These are phyloP conservation scores for Leptoteleia sp. DNA, from an alignment of 1,140 invertebrate species.

Conservation along the genomic window DNA sequence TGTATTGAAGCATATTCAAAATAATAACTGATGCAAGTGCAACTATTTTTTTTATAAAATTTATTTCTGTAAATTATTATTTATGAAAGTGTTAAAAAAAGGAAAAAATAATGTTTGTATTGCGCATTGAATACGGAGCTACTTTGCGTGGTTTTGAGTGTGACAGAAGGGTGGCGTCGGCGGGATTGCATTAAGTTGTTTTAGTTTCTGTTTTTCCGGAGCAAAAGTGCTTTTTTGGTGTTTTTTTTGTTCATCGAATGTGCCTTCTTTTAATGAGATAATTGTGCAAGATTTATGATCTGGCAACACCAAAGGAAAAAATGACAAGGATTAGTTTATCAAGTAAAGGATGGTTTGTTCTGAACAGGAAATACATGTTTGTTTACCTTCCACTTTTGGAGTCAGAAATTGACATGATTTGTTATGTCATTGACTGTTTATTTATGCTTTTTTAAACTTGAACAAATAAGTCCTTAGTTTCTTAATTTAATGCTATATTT, in stretches of 20 bases:
- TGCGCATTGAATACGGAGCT: constrained; percentile 12
- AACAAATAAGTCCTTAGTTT: too few species aligned
- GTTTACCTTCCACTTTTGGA: not conserved
- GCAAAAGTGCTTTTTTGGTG: constrained; percentile 7
- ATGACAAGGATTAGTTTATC: not conserved
- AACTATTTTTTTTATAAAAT: not conserved
- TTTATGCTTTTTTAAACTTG: too few species aligned
- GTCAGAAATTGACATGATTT: not conserved
- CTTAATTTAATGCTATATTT: too few species aligned
- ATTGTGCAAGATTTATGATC: constrained; percentile 20
- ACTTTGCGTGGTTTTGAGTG: constrained; percentile 27
- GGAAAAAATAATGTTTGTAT: constrained; percentile 11
- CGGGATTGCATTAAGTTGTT: constrained; percentile 13
- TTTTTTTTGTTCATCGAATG: constrained; percentile 13
- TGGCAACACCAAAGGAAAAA: not conserved
- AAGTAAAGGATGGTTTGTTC: not conserved
- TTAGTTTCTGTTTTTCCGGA: constrained; percentile 18
- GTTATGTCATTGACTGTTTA: too few species aligned
- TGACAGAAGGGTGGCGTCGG: constrained; percentile 37
- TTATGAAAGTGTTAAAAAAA: constrained; percentile 7
- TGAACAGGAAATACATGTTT: not conserved
- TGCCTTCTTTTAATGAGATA: constrained; percentile 16
- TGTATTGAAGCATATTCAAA: too few species aligned
- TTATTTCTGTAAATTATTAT: constrained; percentile 1
- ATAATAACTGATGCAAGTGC: not conserved